Evolutionary conservation across 2,888 invertebrate species (phyloP).

Genomic region (Mesoligia furuncula): DNA sequence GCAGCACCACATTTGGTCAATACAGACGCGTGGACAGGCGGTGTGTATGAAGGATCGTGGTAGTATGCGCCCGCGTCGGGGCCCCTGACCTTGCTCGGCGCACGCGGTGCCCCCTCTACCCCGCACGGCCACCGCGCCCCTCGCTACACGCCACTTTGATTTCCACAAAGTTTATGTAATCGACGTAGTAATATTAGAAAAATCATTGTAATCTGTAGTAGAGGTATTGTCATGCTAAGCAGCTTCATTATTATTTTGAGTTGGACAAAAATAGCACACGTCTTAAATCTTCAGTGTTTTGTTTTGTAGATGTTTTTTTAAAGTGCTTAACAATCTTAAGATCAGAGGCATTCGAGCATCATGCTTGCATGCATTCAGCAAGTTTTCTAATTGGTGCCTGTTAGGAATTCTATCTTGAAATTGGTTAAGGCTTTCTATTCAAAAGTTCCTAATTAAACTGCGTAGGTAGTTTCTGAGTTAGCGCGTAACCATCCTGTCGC

Average conservation of each 20-base stretch:
- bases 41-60: conserved; percentile 68
- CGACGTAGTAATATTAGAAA: conserved; percentile 70
- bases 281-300: conserved; percentile 1
- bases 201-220: conserved; percentile 55
- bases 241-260: conserved; percentile 10
- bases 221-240: conserved; percentile 28
- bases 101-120: conserved; percentile 72
- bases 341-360: neutral
- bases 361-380: neutral
- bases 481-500: conserved; percentile 17
- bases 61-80: conserved; percentile 78
- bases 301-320: neutral
- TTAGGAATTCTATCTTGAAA: conserved; percentile 12
- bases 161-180: conserved; percentile 81
- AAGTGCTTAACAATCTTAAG: neutral
- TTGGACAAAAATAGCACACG: neutral
- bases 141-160: conserved; percentile 77
- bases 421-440: conserved; percentile 3
- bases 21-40: conserved; percentile 69
- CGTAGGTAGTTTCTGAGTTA: conserved; percentile 41
- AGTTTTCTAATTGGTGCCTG: conserved; percentile 3
- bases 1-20: conserved; percentile 72
- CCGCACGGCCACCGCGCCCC: conserved; percentile 67
- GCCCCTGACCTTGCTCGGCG: conserved; percentile 85
- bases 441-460: conserved; percentile 37